Conservation (phyloP, 2,797 vertebrate species). For the Spinibarbus caldwelli region DNA sequence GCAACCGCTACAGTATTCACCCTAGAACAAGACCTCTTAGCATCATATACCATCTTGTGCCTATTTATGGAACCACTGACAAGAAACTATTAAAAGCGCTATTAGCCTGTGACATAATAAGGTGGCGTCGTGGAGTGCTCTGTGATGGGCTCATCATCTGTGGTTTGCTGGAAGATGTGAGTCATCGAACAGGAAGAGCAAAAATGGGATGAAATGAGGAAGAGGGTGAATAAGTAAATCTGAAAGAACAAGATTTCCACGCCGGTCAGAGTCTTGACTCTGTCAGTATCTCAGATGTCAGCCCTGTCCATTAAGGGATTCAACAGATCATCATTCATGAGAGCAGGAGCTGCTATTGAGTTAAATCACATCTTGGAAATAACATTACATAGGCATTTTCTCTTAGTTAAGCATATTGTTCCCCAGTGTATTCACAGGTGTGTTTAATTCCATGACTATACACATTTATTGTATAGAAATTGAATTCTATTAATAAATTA, state of each 20-base stretch:
- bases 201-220: slow-evolving; percentile 17
- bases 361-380: slow-evolving; percentile 2
- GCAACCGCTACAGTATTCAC: neutral
- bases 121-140: slow-evolving; percentile 47
- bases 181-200: slow-evolving; percentile 51
- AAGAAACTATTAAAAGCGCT: slow-evolving; percentile 49
- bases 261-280: slow-evolving; percentile 11
- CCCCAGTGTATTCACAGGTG: neutral
- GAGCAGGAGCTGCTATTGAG: neutral
- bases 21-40: neutral
- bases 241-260: neutral
- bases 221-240: neutral
- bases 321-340: neutral
- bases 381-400: neutral
- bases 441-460: slow-evolving; percentile 25
- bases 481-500: slow-evolving; percentile 57
- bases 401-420: slow-evolving; percentile 7
- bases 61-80: slow-evolving; percentile 31
- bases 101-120: slow-evolving; percentile 56
- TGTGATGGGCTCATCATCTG: slow-evolving; percentile 57
- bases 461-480: slow-evolving; percentile 42
- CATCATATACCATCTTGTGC: slow-evolving; percentile 24
- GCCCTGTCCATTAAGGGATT: neutral
- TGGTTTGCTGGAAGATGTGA: slow-evolving; percentile 61
- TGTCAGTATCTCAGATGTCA: slow-evolving; percentile 26